A percentile compares a stretch with the other conserved stretches of the same genome.
Conservation (phyloP, 2,113 vertebrate species). For the Rhynchomys soricoides region DNA sequence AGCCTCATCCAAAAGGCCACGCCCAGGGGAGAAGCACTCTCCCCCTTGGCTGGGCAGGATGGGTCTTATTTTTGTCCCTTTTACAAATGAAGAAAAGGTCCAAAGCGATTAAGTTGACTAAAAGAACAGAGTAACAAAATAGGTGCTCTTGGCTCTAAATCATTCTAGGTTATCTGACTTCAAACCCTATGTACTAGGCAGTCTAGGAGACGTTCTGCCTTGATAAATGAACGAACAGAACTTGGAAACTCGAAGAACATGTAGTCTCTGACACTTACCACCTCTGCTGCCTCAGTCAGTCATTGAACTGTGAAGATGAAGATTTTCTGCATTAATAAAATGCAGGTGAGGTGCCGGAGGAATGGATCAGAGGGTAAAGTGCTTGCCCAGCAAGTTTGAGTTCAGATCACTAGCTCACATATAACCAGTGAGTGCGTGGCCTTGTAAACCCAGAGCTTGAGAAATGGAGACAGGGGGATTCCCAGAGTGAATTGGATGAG, state of each 20-base stretch:
- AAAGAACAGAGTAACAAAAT: accelerated
- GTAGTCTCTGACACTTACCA: not conserved
- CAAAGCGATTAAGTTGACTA: accelerated
- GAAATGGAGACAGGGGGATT: not conserved
- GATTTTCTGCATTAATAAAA: not conserved
- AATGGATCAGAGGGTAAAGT: not conserved
- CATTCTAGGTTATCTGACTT: not conserved
- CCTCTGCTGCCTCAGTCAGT: not conserved
- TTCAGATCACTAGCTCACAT: not conserved
- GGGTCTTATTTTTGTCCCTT: not conserved
- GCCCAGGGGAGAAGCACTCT: not conserved
- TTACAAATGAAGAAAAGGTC: not conserved
- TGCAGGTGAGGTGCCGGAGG: not conserved
- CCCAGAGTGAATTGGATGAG: too few species aligned
- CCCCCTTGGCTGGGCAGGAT: too few species aligned
- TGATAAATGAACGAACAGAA: not conserved
- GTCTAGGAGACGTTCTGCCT: slow-evolving; percentile 31
- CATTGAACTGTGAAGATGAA: not conserved
- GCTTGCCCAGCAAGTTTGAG: not conserved
- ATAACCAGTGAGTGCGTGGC: not conserved
- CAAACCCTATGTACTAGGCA: not conserved
- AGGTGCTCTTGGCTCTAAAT: not conserved
- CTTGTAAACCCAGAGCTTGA: not conserved
- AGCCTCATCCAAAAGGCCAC: not conserved
- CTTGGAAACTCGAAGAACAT: not conserved